A percentile compares a stretch with the other conserved stretches of the same genome.
Evolutionary conservation across 2,113 vertebrate genomes (phyloP).

Genomic region (Agapornis roseicollis): DNA sequence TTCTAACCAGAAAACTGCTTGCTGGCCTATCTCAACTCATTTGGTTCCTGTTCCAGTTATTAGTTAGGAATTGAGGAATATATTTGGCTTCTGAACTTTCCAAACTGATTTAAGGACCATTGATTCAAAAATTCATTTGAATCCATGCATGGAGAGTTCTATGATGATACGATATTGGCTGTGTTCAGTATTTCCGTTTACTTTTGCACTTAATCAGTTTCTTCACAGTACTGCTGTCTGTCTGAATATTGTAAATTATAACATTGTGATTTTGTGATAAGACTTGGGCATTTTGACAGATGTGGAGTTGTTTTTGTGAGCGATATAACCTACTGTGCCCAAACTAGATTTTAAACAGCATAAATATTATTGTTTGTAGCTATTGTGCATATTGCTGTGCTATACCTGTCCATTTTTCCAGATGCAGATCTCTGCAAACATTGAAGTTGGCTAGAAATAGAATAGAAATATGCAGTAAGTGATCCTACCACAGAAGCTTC

Average conservation of each 20-base stretch:
- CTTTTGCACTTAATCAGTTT: background rate
- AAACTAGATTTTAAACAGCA: background rate
- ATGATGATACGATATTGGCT: background rate
- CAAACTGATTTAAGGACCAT: background rate
- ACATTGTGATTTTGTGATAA: background rate
- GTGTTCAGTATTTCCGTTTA: background rate
- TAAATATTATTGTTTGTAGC: slow-evolving; percentile 15
- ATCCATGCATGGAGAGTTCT: background rate
- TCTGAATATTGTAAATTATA: background rate
- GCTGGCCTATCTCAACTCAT: background rate
- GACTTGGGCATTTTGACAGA: background rate
- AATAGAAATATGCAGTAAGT: slow-evolving; percentile 16
- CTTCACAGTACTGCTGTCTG: background rate
- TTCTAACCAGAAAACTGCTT: background rate
- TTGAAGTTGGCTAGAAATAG: slow-evolving; percentile 31
- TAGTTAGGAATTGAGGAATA: background rate
- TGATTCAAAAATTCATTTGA: background rate
- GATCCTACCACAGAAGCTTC: background rate
- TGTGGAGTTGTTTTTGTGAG: background rate
- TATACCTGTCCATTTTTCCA: slow-evolving; percentile 33
- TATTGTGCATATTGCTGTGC: background rate
- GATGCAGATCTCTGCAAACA: background rate
- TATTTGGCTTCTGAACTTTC: background rate
- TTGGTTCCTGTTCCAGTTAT: background rate
- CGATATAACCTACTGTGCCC: background rate